Evolutionary conservation across 2,888 invertebrate genomes (phyloP).

Genomic region (Camponotus fellah): DNA sequence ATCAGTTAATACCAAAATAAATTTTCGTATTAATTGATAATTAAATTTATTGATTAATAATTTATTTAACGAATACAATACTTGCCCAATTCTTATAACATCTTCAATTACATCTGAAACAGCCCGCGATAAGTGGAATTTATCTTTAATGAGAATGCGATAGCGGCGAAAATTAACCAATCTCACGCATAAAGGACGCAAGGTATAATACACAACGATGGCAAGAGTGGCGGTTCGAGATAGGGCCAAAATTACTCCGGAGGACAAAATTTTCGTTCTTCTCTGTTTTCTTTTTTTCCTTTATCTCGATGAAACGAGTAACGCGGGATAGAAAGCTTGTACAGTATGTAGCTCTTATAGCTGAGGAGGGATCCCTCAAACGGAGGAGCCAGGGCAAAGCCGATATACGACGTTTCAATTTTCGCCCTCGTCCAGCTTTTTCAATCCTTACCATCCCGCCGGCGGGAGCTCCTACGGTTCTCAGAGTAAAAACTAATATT

Average conservation of each 20-base stretch:
- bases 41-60: neutral
- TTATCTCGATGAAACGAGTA: conserved; percentile 44
- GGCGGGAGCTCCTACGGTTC: conserved; percentile 51
- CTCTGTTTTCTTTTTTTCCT: neutral
- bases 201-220: conserved; percentile 50
- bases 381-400: conserved; percentile 63
- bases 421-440: conserved; percentile 72
- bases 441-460: conserved; percentile 62
- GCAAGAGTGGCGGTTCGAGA: conserved; percentile 74
- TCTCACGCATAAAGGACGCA: conserved; percentile 57
- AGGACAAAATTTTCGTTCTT: conserved; percentile 67
- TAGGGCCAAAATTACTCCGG: conserved; percentile 76
- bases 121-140: conserved; percentile 2
- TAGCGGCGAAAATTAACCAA: conserved; percentile 63
- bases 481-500: conserved; percentile 73
- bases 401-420: conserved; percentile 81
- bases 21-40: neutral
- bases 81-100: neutral
- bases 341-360: conserved; percentile 65
- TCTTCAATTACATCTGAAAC: conserved; percentile 1
- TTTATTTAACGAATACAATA: neutral
- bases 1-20: neutral
- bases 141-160: conserved; percentile 31
- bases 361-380: conserved; percentile 62
- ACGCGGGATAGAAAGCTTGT: conserved; percentile 47